Evolutionary conservation across 2,888 invertebrate genomes (phyloP).

Genomic region (Eueremaeus valkanovi): DNA sequence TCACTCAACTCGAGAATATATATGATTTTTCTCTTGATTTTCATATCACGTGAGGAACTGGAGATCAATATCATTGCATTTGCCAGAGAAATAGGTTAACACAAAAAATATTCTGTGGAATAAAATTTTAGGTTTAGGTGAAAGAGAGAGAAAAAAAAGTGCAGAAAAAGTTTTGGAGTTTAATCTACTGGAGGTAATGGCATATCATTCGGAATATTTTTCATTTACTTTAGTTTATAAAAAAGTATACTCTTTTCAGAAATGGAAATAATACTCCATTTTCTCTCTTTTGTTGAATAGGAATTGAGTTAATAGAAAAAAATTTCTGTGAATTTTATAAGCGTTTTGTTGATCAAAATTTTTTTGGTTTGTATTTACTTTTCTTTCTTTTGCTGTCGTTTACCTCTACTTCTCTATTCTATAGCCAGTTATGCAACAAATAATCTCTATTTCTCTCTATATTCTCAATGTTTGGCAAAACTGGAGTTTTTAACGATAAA

Average conservation of each 20-base stretch:
- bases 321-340: neutral
- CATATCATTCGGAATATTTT: slow-evolving; percentile 5
- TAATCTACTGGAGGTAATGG: slow-evolving; percentile 28
- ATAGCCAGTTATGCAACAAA: neutral
- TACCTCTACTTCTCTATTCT: neutral
- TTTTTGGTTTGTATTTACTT: neutral
- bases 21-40: slow-evolving; percentile 4
- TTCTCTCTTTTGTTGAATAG: neutral
- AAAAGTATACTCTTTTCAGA: neutral
- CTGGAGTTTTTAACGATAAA: neutral
- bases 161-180: neutral
- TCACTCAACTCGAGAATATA: neutral
- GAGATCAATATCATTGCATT: slow-evolving; percentile 29
- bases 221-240: neutral
- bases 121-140: neutral
- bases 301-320: neutral
- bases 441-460: neutral
- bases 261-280: neutral
- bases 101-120: neutral
- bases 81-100: neutral
- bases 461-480: neutral
- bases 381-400: neutral
- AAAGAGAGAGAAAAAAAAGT: neutral
- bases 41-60: neutral
- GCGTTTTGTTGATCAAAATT: neutral